Evolutionary conservation across 2,113 vertebrate species (phyloP).

Genomic region (Callionymus lyra): DNA sequence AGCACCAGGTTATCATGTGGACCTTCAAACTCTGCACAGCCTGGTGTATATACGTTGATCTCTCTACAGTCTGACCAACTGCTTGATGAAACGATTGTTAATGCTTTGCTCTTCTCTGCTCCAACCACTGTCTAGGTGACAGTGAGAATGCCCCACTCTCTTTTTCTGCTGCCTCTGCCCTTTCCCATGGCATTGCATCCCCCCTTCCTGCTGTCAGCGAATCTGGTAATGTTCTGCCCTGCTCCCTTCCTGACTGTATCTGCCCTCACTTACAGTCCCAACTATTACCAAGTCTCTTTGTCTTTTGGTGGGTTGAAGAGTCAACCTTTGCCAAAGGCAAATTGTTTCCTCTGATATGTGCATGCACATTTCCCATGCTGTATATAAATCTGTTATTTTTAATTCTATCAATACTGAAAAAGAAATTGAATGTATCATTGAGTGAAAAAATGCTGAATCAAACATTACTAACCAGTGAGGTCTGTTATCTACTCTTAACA

Average conservation of each 20-base stretch:
- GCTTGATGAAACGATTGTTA: constrained; percentile 45
- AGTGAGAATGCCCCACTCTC: constrained; percentile 68
- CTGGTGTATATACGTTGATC: constrained; percentile 15
- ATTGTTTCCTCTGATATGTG: constrained; percentile 12
- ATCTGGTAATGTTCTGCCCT: constrained; percentile 68
- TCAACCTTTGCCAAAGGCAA: constrained; percentile 7
- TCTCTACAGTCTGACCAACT: constrained; percentile 26
- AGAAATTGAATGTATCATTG: too few species aligned
- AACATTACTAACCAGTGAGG: too few species aligned
- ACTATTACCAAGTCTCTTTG: constrained; percentile 21
- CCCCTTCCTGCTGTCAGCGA: constrained; percentile 71
- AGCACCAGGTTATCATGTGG: not conserved
- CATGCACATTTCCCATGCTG: constrained; percentile 8
- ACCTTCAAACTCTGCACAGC: not conserved
- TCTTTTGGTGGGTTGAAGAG: constrained; percentile 13
- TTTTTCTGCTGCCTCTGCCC: constrained; percentile 67
- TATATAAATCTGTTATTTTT: too few species aligned
- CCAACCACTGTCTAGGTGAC: constrained; percentile 67
- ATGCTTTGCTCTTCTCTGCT: constrained; percentile 64
- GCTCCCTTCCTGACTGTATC: constrained; percentile 22
- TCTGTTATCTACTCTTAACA: too few species aligned
- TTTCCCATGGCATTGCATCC: constrained; percentile 70
- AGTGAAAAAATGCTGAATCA: too few species aligned
- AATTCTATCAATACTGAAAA: too few species aligned
- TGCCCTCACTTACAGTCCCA: constrained; percentile 22